phyloP scores from a whole-genome alignment of 2,888 invertebrate species.

The Catocala sponsa region DNA sequence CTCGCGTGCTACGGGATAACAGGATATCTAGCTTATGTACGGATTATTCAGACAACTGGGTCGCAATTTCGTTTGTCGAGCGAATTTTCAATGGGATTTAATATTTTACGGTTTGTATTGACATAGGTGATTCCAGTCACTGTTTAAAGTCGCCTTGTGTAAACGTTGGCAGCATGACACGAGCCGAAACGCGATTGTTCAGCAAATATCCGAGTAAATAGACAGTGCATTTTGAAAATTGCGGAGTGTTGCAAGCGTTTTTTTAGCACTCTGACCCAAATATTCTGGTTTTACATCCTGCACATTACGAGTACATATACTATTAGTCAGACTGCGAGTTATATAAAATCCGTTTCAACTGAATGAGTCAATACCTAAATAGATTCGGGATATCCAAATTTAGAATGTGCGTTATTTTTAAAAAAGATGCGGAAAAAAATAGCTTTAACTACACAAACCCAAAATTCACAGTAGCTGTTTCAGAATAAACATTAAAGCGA shows the following conservation, averaged over 20 bases:
- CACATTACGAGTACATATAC: slow-evolving; percentile 9
- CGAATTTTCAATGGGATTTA: slow-evolving; percentile 52
- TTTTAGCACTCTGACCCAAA: slow-evolving; percentile 25
- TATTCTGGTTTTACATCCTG: slow-evolving; percentile 32
- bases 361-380: slow-evolving; percentile 29
- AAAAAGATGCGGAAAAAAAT: slow-evolving; percentile 19
- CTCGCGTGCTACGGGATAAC: slow-evolving; percentile 55
- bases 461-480: slow-evolving; percentile 22
- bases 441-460: slow-evolving; percentile 19
- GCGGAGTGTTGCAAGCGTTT: slow-evolving; percentile 10
- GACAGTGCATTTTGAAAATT: slow-evolving; percentile 19
- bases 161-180: slow-evolving; percentile 15
- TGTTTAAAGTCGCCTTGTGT: slow-evolving; percentile 12
- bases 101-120: slow-evolving; percentile 34
- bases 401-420: slow-evolving; percentile 24
- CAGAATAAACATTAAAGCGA: slow-evolving; percentile 6
- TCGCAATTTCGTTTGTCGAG: slow-evolving; percentile 60
- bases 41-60: slow-evolving; percentile 64
- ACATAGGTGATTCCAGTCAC: slow-evolving; percentile 30
- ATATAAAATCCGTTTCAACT: slow-evolving; percentile 32
- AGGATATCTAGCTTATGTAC: slow-evolving; percentile 65
- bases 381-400: slow-evolving; percentile 18
- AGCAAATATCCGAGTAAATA: slow-evolving; percentile 23
- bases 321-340: slow-evolving; percentile 29
- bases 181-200: slow-evolving; percentile 15